A percentile compares a stretch with the other conserved stretches of the same genome.
phyloP scores from a whole-genome alignment of 2,888 invertebrate genomes.

The Eumerus sabulonum region DNA sequence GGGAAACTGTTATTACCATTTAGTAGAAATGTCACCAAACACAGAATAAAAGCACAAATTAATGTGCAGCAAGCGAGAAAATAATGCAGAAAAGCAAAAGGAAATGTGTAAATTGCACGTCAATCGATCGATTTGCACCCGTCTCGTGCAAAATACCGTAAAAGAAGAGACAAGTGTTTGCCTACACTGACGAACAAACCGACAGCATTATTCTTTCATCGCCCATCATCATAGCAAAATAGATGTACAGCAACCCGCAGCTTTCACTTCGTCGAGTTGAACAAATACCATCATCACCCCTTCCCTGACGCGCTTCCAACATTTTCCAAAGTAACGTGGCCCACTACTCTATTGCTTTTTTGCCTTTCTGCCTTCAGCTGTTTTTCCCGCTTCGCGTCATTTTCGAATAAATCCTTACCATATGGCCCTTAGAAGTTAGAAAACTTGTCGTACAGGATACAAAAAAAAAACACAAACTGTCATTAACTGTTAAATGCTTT shows the following conservation, averaged over 20 bases:
- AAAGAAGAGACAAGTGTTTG: constrained; percentile 63
- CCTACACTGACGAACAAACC: constrained; percentile 64
- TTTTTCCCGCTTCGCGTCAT: background rate
- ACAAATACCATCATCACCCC: too few relatives aligned
- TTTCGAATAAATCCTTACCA: constrained; percentile 1
- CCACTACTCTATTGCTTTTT: background rate
- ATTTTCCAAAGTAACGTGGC: too few relatives aligned
- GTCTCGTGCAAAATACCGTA: constrained; percentile 43
- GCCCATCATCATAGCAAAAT: constrained; percentile 55
- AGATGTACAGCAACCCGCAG: constrained; percentile 12
- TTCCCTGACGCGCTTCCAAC: too few relatives aligned
- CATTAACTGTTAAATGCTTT: constrained; percentile 67
- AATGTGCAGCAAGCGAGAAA: constrained; percentile 32
- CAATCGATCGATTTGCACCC: constrained; percentile 68
- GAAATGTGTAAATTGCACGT: constrained; percentile 69
- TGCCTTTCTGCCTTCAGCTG: too few relatives aligned
- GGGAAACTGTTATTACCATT: constrained; percentile 59
- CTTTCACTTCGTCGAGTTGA: constrained; percentile 28
- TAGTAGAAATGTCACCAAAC: constrained; percentile 56
- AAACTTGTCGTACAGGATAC: constrained; percentile 47
- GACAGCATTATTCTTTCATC: constrained; percentile 65
- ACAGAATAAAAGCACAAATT: constrained; percentile 45
- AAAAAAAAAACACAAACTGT: constrained; percentile 52
- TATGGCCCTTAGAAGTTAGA: constrained; percentile 42
- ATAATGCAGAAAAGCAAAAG: constrained; percentile 35